Evolutionary conservation across 2,113 vertebrate genomes (phyloP).

Genomic region (Tringa solitaria): DNA sequence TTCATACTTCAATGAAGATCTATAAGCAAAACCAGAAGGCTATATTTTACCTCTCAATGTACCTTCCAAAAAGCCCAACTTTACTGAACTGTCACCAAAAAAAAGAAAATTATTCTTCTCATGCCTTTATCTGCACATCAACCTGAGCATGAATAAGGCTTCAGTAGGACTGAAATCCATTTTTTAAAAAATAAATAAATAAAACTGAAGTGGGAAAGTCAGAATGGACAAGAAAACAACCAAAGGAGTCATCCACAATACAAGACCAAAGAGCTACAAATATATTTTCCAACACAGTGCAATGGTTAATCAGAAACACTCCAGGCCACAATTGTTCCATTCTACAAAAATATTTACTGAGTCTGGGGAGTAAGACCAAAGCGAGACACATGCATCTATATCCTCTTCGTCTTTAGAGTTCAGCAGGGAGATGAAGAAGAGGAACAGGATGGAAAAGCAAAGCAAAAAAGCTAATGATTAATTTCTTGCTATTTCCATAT

Average conservation of each 20-base stretch:
- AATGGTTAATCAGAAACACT: conserved; percentile 47
- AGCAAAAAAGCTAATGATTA: neutral
- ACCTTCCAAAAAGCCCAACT: neutral
- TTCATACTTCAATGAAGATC: neutral
- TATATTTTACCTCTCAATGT: neutral
- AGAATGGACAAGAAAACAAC: neutral
- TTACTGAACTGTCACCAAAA: neutral
- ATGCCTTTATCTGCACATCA: neutral
- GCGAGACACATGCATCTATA: neutral
- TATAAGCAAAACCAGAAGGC: conserved; percentile 6
- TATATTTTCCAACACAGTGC: neutral
- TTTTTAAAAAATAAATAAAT: neutral
- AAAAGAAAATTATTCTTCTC: neutral
- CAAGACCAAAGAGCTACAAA: neutral
- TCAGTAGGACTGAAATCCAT: neutral
- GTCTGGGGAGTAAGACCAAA: neutral
- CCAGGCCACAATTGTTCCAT: conserved; percentile 27
- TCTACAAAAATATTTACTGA: conserved; percentile 31
- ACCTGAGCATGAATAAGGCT: neutral
- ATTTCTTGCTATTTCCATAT: neutral
- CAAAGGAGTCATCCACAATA: neutral
- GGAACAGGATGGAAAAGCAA: neutral
- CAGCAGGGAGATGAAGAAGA: neutral
- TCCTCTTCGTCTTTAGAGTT: neutral
- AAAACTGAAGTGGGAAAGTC: neutral